These are phyloP conservation scores for Cheilinus undulatus DNA, from an alignment of 2,113 vertebrate genomes.

Conservation along the genomic window DNA sequence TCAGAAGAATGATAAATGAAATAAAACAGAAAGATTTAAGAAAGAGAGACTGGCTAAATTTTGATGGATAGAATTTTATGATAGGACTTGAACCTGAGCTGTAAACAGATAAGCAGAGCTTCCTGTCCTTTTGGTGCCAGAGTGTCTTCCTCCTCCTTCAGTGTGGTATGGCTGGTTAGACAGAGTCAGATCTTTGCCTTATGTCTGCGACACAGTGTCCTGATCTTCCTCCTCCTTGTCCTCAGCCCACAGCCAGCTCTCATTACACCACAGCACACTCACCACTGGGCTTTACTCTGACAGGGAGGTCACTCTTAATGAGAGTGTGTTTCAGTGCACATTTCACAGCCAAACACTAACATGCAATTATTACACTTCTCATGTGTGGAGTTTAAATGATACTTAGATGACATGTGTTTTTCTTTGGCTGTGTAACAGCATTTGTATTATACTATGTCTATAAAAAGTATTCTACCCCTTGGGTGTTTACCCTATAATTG, in stretches of 20 bases:
- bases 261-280: constrained; percentile 55
- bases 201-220: constrained; percentile 43
- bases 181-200: constrained; percentile 46
- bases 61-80: too few relatives aligned
- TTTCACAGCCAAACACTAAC: constrained; percentile 7
- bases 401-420: neutral
- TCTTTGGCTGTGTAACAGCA: neutral
- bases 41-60: too few relatives aligned
- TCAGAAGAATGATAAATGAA: too few relatives aligned
- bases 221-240: constrained; percentile 40
- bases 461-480: too few relatives aligned
- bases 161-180: constrained; percentile 2
- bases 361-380: neutral
- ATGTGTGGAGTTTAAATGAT: constrained; percentile 1
- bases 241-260: constrained; percentile 55
- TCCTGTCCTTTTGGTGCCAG: neutral
- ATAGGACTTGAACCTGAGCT: neutral
- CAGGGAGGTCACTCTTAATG: constrained; percentile 48
- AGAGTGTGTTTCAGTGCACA: constrained; percentile 29
- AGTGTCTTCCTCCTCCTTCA: constrained; percentile 12
- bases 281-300: constrained; percentile 44
- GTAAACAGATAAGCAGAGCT: neutral
- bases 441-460: too few relatives aligned
- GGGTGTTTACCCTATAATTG: too few relatives aligned
- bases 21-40: too few relatives aligned